These are phyloP conservation scores for Scylla paramamosain DNA, from an alignment of 1,140 invertebrate genomes.

Conservation along the genomic window DNA sequence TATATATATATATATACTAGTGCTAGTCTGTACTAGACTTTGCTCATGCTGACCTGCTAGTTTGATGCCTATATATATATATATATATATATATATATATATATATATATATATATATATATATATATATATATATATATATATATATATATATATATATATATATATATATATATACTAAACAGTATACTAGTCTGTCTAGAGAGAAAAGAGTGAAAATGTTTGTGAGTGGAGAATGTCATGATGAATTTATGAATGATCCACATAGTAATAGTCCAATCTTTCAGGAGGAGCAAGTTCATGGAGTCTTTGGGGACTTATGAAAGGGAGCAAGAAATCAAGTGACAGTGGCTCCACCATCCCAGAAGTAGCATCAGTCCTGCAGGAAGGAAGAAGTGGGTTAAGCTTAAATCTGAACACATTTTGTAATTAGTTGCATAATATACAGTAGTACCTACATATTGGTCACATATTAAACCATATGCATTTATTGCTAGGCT, in stretches of 20 bases:
- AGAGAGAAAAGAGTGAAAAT: background rate
- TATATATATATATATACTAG: background rate
- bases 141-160: constrained; percentile 30
- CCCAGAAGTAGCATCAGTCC: constrained; percentile 39
- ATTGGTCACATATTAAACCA: no score
- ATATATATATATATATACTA: background rate
- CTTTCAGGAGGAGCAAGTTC: constrained; percentile 54
- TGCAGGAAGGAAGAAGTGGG: constrained; percentile 66
- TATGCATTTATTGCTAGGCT: no score
- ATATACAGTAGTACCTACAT: background rate
- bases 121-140: constrained; percentile 38
- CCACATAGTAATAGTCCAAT: background rate
- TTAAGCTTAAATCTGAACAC: background rate
- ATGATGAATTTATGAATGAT: background rate
- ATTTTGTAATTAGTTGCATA: background rate
- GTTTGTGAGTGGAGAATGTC: background rate
- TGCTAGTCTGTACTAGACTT: background rate
- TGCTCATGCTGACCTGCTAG: no score
- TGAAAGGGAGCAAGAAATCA: constrained; percentile 63
- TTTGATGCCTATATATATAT: background rate
- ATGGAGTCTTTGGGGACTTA: constrained; percentile 68
- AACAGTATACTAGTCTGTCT: no score
- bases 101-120: constrained; percentile 38
- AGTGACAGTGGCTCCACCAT: constrained; percentile 43
- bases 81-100: constrained; percentile 32